phyloP scores from a whole-genome alignment of 2,113 vertebrate genomes.

The Pachypanchax playfairii region DNA sequence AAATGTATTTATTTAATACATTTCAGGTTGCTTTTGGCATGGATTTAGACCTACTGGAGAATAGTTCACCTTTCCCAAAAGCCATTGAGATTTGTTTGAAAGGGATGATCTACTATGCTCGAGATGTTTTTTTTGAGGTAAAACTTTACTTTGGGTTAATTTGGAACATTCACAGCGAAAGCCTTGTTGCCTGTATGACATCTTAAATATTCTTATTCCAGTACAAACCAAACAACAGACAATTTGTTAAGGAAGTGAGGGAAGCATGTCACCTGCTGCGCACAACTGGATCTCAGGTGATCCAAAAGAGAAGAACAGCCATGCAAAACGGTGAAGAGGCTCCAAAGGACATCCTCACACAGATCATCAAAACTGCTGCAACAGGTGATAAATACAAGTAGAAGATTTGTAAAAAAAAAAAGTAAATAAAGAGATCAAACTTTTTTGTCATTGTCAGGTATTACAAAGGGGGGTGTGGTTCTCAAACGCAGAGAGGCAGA shows the following conservation, averaged over 20 bases:
- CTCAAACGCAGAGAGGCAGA: too few species aligned
- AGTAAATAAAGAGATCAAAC: too few species aligned
- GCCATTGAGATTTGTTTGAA: conserved; percentile 81
- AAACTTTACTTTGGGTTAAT: conserved; percentile 22
- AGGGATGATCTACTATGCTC: conserved; percentile 69
- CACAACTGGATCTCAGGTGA: conserved; percentile 82
- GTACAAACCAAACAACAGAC: conserved; percentile 79
- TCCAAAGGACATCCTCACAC: conserved; percentile 87
- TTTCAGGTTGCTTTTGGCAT: conserved; percentile 87
- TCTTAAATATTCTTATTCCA: conserved; percentile 40
- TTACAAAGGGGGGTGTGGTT: too few species aligned
- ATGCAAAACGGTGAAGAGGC: conserved; percentile 79
- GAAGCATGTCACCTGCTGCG: conserved; percentile 83
- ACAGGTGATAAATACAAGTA: conserved; percentile 40
- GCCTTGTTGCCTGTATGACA: too few species aligned
- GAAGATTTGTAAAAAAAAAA: too few species aligned
- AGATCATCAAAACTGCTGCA: conserved; percentile 85
- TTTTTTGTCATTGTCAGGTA: too few species aligned
- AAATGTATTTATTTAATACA: neutral
- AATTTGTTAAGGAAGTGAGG: conserved; percentile 78
- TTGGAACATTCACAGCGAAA: neutral
- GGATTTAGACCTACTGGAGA: conserved; percentile 80
- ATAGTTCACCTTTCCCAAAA: conserved; percentile 77
- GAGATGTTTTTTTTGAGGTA: conserved; percentile 75
- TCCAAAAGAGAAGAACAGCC: conserved; percentile 80